A percentile compares a stretch with the other conserved stretches of the same genome.
These are phyloP conservation scores for Typhlichthys subterraneus DNA, from an alignment of 2,797 vertebrate species.

Conservation along the genomic window DNA sequence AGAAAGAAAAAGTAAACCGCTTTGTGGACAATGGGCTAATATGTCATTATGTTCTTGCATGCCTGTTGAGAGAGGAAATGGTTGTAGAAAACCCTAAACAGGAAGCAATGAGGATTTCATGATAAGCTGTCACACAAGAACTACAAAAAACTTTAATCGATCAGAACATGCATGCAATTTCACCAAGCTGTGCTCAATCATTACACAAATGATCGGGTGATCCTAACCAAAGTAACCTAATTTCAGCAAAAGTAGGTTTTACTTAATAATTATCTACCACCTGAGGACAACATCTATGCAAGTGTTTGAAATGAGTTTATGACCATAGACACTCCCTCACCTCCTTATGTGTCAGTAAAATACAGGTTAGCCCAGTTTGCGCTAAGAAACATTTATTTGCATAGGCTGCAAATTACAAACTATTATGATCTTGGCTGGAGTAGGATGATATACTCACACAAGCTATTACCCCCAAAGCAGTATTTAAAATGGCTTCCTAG, in stretches of 20 bases:
- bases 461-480: slow-evolving; percentile 61
- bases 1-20: slow-evolving; percentile 17
- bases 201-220: too few relatives aligned
- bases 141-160: not conserved
- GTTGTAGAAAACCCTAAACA: slow-evolving; percentile 67
- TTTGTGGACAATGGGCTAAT: slow-evolving; percentile 43
- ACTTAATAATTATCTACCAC: not conserved
- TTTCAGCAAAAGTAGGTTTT: not conserved
- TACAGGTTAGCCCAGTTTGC: slow-evolving; percentile 16
- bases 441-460: slow-evolving; percentile 44
- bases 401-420: slow-evolving; percentile 24
- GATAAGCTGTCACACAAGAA: slow-evolving; percentile 34
- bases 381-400: not conserved
- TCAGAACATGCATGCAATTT: not conserved
- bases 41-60: slow-evolving; percentile 34
- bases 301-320: slow-evolving; percentile 55
- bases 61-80: slow-evolving; percentile 57
- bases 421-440: slow-evolving; percentile 42
- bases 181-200: too few relatives aligned
- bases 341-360: slow-evolving; percentile 30
- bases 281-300: not conserved
- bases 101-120: slow-evolving; percentile 62
- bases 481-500: slow-evolving; percentile 75
- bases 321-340: slow-evolving; percentile 33
- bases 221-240: not conserved